phyloP scores from a whole-genome alignment of 2,797 vertebrate genomes.

The Clarias platycephalus region DNA sequence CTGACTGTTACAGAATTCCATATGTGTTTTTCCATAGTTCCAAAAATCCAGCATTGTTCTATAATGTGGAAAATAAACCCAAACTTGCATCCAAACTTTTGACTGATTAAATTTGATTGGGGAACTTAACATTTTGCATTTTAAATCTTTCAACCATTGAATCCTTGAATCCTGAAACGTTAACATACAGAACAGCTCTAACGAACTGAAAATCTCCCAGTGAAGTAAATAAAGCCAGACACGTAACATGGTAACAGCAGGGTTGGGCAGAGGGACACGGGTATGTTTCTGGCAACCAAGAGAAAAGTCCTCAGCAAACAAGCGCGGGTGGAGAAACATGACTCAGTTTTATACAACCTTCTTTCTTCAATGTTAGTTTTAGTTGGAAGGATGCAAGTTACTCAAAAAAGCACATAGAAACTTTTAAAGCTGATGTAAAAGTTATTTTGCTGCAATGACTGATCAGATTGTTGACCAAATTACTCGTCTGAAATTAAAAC shows the following conservation, averaged over 20 bases:
- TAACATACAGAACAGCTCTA: background rate
- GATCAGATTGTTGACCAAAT: slow-evolving; percentile 76
- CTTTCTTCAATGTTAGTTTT: background rate
- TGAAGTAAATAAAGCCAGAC: slow-evolving; percentile 18
- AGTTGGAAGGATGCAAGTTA: background rate
- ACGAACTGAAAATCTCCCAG: background rate
- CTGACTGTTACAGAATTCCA: no score
- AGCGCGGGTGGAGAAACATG: background rate
- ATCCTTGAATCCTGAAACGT: no score
- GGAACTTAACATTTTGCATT: background rate
- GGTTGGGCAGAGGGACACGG: slow-evolving; percentile 31
- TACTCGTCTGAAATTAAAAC: slow-evolving; percentile 74
- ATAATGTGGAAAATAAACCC: no score
- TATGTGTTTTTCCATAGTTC: no score
- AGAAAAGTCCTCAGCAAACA: slow-evolving; percentile 31
- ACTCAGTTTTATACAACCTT: background rate
- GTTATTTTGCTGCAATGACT: slow-evolving; percentile 60
- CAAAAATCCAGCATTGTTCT: no score
- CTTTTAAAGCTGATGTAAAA: background rate
- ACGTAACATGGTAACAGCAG: slow-evolving; percentile 64
- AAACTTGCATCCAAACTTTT: no score
- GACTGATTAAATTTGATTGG: background rate
- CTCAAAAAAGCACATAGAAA: background rate
- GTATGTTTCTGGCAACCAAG: slow-evolving; percentile 54
- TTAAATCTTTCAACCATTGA: background rate